These are phyloP conservation scores for Emydura subglobosa DNA, from an alignment of 2,113 vertebrate species.

Conservation along the genomic window DNA sequence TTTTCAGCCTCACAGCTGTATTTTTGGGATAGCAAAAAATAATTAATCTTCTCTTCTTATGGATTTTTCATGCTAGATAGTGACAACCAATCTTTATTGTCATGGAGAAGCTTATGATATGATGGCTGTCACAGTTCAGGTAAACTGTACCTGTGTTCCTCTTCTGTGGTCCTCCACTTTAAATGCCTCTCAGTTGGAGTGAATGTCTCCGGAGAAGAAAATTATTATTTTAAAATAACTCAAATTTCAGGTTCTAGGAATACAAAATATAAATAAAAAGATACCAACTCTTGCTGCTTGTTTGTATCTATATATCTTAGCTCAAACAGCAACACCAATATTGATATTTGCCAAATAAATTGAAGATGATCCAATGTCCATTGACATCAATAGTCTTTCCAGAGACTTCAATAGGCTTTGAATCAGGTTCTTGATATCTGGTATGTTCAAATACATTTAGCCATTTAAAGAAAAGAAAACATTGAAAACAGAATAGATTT, in stretches of 20 bases:
- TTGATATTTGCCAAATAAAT: neutral
- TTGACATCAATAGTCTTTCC: neutral
- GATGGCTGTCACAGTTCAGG: neutral
- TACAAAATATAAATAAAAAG: neutral
- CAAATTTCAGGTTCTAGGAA: neutral
- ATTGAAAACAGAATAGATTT: neutral
- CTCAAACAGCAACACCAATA: neutral
- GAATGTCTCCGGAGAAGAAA: neutral
- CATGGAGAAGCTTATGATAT: neutral
- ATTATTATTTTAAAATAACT: neutral
- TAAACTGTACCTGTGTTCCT: neutral
- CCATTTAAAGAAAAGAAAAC: neutral
- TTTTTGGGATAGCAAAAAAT: neutral
- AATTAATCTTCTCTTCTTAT: neutral
- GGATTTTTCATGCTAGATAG: neutral
- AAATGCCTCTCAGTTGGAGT: neutral
- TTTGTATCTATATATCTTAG: neutral
- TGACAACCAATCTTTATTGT: neutral
- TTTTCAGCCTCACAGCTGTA: neutral
- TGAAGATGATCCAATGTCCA: fast-evolving
- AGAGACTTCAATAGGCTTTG: neutral
- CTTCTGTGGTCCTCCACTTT: neutral
- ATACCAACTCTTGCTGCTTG: fast-evolving
- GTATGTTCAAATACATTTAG: neutral
- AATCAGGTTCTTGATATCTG: neutral